Evolutionary conservation across 2,113 vertebrate species (phyloP).

Genomic region (Zosterops borbonicus): DNA sequence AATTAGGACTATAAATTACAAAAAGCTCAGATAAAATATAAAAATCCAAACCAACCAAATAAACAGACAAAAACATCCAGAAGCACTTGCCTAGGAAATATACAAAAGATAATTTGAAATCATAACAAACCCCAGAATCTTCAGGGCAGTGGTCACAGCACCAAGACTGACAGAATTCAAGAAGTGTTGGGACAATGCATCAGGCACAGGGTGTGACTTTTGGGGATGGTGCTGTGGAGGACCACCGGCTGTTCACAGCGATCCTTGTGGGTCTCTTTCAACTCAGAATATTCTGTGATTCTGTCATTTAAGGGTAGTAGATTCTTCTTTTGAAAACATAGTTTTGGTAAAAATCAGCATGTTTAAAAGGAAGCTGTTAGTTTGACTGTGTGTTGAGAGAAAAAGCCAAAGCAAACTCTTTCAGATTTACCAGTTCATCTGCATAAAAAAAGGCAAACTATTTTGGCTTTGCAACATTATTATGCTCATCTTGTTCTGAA

Average conservation of each 20-base stretch:
- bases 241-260: background rate
- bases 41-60: background rate
- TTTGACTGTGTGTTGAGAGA: background rate
- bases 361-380: background rate
- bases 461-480: background rate
- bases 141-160: background rate
- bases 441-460: background rate
- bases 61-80: background rate
- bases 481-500: background rate
- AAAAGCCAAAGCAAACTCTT: background rate
- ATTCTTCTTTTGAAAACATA: background rate
- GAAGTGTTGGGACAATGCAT: background rate
- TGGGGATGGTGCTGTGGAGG: background rate
- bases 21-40: background rate
- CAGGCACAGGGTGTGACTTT: background rate
- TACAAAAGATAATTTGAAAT: background rate
- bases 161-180: background rate
- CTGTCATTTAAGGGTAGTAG: background rate
- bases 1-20: background rate
- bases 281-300: background rate
- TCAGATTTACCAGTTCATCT: background rate
- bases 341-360: background rate
- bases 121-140: background rate
- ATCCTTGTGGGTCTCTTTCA: background rate
- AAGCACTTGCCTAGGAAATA: background rate